A percentile compares a stretch with the other conserved stretches of the same genome.
phyloP scores from a whole-genome alignment of 2,797 vertebrate genomes.

The Erpetoichthys calabaricus region DNA sequence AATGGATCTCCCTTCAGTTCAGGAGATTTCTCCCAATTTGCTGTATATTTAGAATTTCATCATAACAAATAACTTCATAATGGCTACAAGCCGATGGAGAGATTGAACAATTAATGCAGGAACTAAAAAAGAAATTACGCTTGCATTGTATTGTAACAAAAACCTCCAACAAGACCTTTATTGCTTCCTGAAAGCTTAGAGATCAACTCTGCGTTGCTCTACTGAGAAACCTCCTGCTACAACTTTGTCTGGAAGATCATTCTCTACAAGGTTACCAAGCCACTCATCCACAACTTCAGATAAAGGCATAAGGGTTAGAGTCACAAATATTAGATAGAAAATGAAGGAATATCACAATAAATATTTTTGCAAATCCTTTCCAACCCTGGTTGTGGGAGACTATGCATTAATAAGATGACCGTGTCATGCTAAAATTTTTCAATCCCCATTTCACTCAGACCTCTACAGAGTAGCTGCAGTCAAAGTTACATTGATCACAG shows the following conservation, averaged over 20 bases:
- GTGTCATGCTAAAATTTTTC: background rate
- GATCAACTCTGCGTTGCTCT: background rate
- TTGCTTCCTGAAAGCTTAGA: background rate
- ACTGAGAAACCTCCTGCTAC: background rate
- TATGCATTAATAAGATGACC: background rate
- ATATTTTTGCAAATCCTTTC: background rate
- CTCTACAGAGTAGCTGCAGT: too few relatives aligned
- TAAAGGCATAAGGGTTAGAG: background rate
- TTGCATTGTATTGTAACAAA: background rate
- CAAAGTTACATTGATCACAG: too few relatives aligned
- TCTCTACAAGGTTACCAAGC: background rate
- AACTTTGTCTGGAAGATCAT: background rate
- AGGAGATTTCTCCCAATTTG: background rate
- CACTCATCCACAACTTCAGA: background rate
- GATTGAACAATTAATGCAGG: background rate
- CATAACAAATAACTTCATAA: background rate
- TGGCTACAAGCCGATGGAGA: constrained; percentile 4
- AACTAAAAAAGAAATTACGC: background rate
- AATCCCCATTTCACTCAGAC: background rate
- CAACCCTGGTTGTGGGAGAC: background rate
- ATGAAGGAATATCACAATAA: background rate
- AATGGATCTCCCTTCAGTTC: background rate
- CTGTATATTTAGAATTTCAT: background rate
- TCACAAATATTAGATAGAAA: background rate
- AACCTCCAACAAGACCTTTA: background rate